Conservation (phyloP, 2,113 vertebrate species). For the Scomber colias region DNA sequence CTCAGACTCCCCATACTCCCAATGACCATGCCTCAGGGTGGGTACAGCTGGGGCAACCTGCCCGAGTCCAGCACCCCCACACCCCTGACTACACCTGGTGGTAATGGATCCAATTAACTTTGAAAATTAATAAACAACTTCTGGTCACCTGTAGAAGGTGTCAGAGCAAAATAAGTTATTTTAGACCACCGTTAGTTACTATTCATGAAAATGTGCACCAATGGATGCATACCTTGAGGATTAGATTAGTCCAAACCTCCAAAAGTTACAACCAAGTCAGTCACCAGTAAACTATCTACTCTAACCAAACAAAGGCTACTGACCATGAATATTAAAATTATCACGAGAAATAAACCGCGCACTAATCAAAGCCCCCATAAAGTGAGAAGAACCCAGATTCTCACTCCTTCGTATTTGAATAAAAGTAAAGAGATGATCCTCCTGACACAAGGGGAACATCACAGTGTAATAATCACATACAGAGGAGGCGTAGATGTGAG, state of each 20-base stretch:
- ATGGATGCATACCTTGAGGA: neutral
- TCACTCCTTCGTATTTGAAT: no score
- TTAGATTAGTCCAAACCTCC: neutral
- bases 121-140: neutral
- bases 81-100: neutral
- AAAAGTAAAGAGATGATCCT: no score
- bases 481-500: no score
- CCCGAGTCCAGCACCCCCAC: neutral
- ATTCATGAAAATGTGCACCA: neutral
- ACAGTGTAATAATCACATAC: no score
- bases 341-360: no score
- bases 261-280: no score
- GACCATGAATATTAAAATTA: no score
- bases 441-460: no score
- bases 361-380: no score
- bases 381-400: no score
- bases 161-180: neutral
- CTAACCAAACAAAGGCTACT: no score
- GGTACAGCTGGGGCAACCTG: conserved; percentile 12
- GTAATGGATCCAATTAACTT: conserved; percentile 2
- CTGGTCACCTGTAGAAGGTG: neutral
- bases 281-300: no score
- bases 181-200: neutral
- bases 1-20: rapidly evolving
- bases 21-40: rapidly evolving